A percentile compares a stretch with the other conserved stretches of the same genome.
These are phyloP conservation scores for Gastrophysa polygoni DNA, from an alignment of 2,888 invertebrate genomes.

Conservation along the genomic window DNA sequence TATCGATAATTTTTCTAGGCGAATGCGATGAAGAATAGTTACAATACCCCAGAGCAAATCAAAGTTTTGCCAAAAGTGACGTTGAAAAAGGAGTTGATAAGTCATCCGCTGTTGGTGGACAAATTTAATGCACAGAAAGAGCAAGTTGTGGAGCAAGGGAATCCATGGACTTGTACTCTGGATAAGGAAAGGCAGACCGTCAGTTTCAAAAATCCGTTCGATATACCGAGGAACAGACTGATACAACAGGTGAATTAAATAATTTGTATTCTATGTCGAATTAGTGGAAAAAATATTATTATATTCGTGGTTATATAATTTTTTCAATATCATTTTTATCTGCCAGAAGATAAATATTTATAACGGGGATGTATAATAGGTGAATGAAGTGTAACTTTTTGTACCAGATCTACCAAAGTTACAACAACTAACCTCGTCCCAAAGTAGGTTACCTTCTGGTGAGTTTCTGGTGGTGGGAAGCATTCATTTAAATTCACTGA, in stretches of 20 bases:
- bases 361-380: too few relatives aligned
- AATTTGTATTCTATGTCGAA: too few relatives aligned
- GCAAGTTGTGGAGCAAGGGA: conserved; percentile 85
- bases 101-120: conserved; percentile 81
- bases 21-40: conserved; percentile 39
- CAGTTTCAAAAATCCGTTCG: conserved; percentile 92
- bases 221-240: conserved; percentile 86
- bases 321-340: too few relatives aligned
- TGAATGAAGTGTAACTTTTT: too few relatives aligned
- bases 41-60: conserved; percentile 57
- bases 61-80: conserved; percentile 61
- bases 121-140: conserved; percentile 83
- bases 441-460: too few relatives aligned
- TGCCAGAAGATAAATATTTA: too few relatives aligned
- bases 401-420: too few relatives aligned
- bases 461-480: too few relatives aligned
- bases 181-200: conserved; percentile 62
- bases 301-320: too few relatives aligned
- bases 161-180: conserved; percentile 71
- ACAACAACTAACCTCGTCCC: too few relatives aligned
- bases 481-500: too few relatives aligned
- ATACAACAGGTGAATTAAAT: conserved; percentile 72
- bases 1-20: conserved; percentile 29
- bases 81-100: conserved; percentile 79
- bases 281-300: background rate